Base-by-base conservation (phyloP, 2,888 invertebrate species). In the Linyphia triangularis region DNA sequence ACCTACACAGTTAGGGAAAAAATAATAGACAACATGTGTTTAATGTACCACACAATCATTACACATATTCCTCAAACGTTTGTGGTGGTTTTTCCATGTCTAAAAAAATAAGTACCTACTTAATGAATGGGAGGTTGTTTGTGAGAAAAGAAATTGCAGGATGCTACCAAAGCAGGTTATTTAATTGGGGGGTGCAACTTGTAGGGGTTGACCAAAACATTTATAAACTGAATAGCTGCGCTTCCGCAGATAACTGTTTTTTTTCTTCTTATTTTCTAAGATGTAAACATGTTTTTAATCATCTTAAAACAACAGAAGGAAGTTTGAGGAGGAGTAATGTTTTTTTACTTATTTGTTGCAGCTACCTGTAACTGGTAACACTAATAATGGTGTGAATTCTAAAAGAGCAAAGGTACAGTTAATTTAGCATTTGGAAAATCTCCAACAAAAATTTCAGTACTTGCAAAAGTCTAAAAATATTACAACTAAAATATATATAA, bases 281-380 rank as follows among this genome's bases (percentile, higher is more conserved):
- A 30, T 67, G 86, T 81, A 86, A 86, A 81, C 86, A 86, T 86
- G 86, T 86, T 86, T 85, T 85, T 57, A 33, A 51, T 69, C 59
- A 19, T 5, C 28, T 43, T 7, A 63, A n/a, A 81, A 70, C 67
- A 37, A 24, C 69, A 70, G 69, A 24, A 51, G 51, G 69, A 19
- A 57, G 33, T 19, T 10, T 4, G 24, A 16, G 16, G 51, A 43
- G 65, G 65, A n/a, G 59, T 7, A n/a, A 43, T 43, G 43, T 43
- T 7, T 43, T 3, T 16, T 43, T 9, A n/a, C n/a, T 43, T 43
- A 16, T 43, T 43, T 7, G 43, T 10, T 43, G 43, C 16, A 43
- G 43, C 43, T 43, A 16, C 4, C 10, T 43, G 43, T n/a, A n/a
- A n/a, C n/a, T n/a, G n/a, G n/a, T n/a, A n/a, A n/a, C n/a, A n/a